These are phyloP conservation scores for Chromobotia macracanthus DNA, from an alignment of 2,797 vertebrate species.

Conservation along the genomic window DNA sequence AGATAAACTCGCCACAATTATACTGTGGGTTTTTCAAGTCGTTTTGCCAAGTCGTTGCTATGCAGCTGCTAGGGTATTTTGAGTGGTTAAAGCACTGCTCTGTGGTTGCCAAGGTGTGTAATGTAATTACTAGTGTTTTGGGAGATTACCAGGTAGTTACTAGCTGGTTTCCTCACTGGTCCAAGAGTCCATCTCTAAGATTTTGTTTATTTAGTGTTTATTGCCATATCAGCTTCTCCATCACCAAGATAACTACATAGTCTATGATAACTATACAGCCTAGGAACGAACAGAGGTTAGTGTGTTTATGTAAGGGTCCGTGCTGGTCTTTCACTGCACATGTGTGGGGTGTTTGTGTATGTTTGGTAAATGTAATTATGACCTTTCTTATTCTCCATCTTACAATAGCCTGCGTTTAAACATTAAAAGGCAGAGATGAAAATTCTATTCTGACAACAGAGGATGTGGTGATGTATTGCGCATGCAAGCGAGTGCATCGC, in stretches of 20 bases:
- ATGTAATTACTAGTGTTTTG: background rate
- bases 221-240: too few relatives aligned
- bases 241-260: too few relatives aligned
- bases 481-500: slow-evolving; percentile 16
- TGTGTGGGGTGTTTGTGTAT: slow-evolving; percentile 1
- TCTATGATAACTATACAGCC: too few relatives aligned
- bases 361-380: slow-evolving; percentile 15
- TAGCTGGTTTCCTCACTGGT: background rate
- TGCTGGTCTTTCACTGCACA: slow-evolving; percentile 13
- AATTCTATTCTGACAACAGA: slow-evolving; percentile 63
- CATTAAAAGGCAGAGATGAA: slow-evolving; percentile 53
- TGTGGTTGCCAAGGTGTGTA: background rate
- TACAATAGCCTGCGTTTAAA: slow-evolving; percentile 42
- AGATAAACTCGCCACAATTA: background rate
- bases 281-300: too few relatives aligned
- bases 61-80: too few relatives aligned
- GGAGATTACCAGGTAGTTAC: background rate
- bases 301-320: background rate
- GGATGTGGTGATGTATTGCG: slow-evolving; percentile 75
- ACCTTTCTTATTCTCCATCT: slow-evolving; percentile 20
- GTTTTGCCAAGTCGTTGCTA: background rate
- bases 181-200: background rate
- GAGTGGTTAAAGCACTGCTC: too few relatives aligned
- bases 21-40: too few relatives aligned
- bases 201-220: too few relatives aligned